These are phyloP conservation scores for Heterodera carotae DNA, from an alignment of 1,140 invertebrate species.

Conservation along the genomic window DNA sequence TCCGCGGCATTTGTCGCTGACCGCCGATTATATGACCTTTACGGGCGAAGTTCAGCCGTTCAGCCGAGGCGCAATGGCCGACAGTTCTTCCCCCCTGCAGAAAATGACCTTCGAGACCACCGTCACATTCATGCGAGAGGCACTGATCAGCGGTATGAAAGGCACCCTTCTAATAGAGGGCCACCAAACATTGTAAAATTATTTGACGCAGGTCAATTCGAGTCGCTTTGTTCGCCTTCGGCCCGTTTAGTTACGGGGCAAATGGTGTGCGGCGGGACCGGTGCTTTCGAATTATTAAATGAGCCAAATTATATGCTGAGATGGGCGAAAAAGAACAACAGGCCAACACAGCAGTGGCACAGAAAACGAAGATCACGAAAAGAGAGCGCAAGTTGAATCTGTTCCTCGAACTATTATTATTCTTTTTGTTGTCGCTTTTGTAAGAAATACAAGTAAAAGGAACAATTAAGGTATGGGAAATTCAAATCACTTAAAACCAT, in stretches of 20 bases:
- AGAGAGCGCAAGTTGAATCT: no score
- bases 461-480: no score
- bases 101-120: conserved; percentile 98
- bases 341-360: background rate
- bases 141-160: conserved; percentile 72
- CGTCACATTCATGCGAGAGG: conserved; percentile 80
- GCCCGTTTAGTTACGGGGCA: conserved; percentile 84
- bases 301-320: conserved; percentile 25
- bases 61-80: conserved; percentile 84
- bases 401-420: no score
- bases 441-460: no score
- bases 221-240: conserved; percentile 82
- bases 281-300: conserved; percentile 72
- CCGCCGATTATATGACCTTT: conserved; percentile 97
- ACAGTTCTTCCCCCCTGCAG: conserved; percentile 85
- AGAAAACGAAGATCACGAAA: background rate
- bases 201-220: conserved; percentile 70
- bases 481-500: no score
- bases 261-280: conserved; percentile 81
- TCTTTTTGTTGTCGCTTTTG: no score
- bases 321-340: background rate
- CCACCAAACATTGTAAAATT: background rate
- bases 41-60: conserved; percentile 85
- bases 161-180: no score
- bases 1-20: conserved; percentile 83